Conservation (phyloP, 2,113 vertebrate genomes). For the Sander lucioperca region DNA sequence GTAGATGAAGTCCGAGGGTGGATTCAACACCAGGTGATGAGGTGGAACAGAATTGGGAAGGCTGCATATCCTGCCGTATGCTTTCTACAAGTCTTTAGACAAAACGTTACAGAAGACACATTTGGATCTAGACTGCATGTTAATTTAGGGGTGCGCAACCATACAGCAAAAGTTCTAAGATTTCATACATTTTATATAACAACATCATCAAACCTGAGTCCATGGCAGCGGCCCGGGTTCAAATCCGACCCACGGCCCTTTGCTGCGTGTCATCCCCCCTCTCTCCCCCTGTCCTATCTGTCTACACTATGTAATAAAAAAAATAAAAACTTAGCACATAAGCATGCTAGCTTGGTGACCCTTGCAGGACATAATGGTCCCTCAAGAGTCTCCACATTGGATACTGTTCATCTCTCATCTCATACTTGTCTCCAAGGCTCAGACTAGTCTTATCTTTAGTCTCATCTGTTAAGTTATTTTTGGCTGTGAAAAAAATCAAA, state of each 20-base stretch:
- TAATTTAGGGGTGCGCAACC: background rate
- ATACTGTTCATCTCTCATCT: background rate
- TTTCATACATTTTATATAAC: background rate
- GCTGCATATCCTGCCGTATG: background rate
- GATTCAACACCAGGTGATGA: constrained; percentile 34
- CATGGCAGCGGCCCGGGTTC: too few species aligned
- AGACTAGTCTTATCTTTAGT: background rate
- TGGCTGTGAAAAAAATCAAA: background rate
- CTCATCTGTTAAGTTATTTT: background rate
- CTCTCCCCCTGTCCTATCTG: too few species aligned
- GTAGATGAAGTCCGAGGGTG: constrained; percentile 6
- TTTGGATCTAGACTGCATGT: background rate
- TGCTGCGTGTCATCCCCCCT: too few species aligned
- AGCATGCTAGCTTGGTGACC: background rate
- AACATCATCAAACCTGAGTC: background rate
- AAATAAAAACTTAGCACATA: too few species aligned
- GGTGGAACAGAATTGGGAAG: background rate
- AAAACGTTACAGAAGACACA: constrained; percentile 6
- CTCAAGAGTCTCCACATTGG: background rate
- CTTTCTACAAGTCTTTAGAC: background rate
- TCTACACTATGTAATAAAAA: too few species aligned
- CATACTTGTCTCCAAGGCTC: background rate
- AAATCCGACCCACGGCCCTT: too few species aligned
- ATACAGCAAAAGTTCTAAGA: background rate
- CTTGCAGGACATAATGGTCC: too few species aligned